Evolutionary conservation across 2,888 invertebrate species (phyloP).

Genomic region (Carcina quercana): DNA sequence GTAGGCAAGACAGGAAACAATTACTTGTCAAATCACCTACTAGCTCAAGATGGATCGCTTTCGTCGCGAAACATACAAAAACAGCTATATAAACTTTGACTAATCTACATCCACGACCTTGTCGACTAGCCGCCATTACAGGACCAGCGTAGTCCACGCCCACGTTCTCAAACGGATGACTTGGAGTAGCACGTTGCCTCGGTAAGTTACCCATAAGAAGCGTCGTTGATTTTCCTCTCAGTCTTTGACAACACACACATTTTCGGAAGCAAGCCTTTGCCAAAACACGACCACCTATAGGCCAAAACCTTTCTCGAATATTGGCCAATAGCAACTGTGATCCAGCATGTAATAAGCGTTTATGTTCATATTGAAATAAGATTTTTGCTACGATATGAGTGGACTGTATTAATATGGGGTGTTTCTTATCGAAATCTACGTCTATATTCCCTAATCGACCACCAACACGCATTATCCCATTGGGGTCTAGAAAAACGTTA

Average conservation of each 20-base stretch:
- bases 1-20: not conserved
- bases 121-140: not conserved
- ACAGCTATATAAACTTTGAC: too few relatives aligned
- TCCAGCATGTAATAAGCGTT: slow-evolving; percentile 18
- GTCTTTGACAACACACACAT: not conserved
- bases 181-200: too few relatives aligned
- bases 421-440: slow-evolving; percentile 18
- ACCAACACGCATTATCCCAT: not conserved
- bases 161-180: not conserved
- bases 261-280: slow-evolving; percentile 1
- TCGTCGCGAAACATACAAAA: not conserved
- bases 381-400: slow-evolving; percentile 19
- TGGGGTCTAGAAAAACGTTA: slow-evolving; percentile 11
- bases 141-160: not conserved
- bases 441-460: slow-evolving; percentile 1
- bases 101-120: not conserved
- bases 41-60: not conserved
- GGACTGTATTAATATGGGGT: slow-evolving; percentile 24
- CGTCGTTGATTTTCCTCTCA: too few relatives aligned
- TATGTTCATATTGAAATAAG: slow-evolving; percentile 17
- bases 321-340: slow-evolving; percentile 17
- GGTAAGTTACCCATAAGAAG: too few relatives aligned
- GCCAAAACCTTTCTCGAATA: slow-evolving; percentile 20
- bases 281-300: slow-evolving; percentile 10
- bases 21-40: not conserved